These are phyloP conservation scores for Thumatha senex DNA, from an alignment of 2,888 invertebrate species.

Conservation along the genomic window DNA sequence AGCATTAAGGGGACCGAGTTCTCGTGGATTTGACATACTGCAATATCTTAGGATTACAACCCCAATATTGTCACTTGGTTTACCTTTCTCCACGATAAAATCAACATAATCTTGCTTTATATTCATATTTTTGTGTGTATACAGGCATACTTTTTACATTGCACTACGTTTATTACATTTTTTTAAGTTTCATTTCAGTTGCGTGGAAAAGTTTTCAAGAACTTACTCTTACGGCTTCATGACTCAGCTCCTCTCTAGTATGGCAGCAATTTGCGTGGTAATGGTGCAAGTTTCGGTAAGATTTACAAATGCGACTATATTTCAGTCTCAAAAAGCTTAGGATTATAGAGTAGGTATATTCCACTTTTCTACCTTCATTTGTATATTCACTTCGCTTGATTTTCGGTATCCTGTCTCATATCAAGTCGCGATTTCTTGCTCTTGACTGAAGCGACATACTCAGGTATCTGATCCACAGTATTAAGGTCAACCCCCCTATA, in stretches of 20 bases:
- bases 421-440: too few species aligned
- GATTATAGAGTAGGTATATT: not conserved
- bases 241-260: constrained; percentile 76
- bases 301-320: constrained; percentile 23
- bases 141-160: constrained; percentile 42
- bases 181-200: constrained; percentile 54
- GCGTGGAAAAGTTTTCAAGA: constrained; percentile 67
- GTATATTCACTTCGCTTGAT: too few species aligned
- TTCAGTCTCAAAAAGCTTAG: constrained; percentile 29
- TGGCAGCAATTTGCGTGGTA: constrained; percentile 77
- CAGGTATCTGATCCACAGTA: too few species aligned
- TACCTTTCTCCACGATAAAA: constrained; percentile 62
- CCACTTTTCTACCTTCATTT: too few species aligned
- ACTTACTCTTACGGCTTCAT: constrained; percentile 78
- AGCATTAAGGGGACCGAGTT: constrained; percentile 54
- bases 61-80: constrained; percentile 69
- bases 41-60: constrained; percentile 77
- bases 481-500: too few species aligned
- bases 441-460: too few species aligned
- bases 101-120: constrained; percentile 69
- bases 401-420: too few species aligned
- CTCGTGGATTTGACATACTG: constrained; percentile 59
- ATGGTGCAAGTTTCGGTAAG: constrained; percentile 81
- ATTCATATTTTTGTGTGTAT: constrained; percentile 48
- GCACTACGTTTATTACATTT: constrained; percentile 13